Evolutionary conservation across 2,888 invertebrate genomes (phyloP).

Genomic region (Volucella inanis): DNA sequence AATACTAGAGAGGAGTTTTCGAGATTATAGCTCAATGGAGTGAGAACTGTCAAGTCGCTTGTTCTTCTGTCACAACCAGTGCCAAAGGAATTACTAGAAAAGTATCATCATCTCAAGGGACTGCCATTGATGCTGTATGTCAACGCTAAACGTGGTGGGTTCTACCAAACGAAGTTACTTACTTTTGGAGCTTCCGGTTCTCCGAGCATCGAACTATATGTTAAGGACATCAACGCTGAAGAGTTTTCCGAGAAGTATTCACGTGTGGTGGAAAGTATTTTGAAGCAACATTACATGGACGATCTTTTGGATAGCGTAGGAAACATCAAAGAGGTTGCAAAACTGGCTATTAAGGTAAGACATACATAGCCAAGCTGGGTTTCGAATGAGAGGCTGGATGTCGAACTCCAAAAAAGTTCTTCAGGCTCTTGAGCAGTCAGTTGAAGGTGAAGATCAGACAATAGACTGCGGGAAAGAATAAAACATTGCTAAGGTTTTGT

Average conservation of each 20-base stretch:
- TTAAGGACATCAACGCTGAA: too few relatives aligned
- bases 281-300: too few relatives aligned
- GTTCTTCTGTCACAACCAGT: conserved; percentile 8
- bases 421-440: background rate
- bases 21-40: conserved; percentile 9
- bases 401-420: background rate
- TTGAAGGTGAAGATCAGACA: background rate
- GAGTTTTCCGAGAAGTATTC: too few relatives aligned
- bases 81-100: background rate
- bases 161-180: too few relatives aligned
- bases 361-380: background rate
- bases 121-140: conserved; percentile 8
- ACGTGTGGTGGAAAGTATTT: too few relatives aligned
- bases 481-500: too few relatives aligned
- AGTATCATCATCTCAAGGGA: conserved; percentile 17
- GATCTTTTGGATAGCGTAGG: too few relatives aligned
- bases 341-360: too few relatives aligned
- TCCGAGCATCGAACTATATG: too few relatives aligned
- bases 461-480: too few relatives aligned
- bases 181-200: too few relatives aligned
- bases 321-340: too few relatives aligned
- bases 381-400: conserved; percentile 1
- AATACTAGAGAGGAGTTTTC: background rate
- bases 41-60: conserved; percentile 18
- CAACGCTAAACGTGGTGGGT: conserved; percentile 30